phyloP scores from a whole-genome alignment of 2,888 invertebrate genomes.

The Shargacucullia verbasci region DNA sequence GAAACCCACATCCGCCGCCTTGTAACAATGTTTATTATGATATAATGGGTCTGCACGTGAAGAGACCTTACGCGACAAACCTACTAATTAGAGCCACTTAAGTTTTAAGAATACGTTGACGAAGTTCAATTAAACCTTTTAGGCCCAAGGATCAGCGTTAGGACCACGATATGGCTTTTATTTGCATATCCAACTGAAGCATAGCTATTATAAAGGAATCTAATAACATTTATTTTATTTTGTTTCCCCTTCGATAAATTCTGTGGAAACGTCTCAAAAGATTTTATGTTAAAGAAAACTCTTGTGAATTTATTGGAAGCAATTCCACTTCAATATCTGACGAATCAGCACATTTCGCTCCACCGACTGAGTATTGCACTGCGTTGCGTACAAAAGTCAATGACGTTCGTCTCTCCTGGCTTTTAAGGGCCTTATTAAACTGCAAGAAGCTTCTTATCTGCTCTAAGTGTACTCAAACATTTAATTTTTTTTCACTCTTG shows the following conservation, averaged over 20 bases:
- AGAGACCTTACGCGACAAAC: conserved; percentile 26
- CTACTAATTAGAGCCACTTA: conserved; percentile 37
- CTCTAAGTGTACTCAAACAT: conserved; percentile 41
- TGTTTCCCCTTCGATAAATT: conserved; percentile 3
- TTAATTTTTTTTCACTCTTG: conserved; percentile 50
- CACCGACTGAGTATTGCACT: conserved; percentile 35
- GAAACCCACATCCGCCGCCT: conserved; percentile 54
- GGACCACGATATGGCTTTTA: no score
- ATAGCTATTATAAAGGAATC: no score
- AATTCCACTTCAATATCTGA: conserved; percentile 38
- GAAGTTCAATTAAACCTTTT: no score
- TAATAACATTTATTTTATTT: conserved; percentile 2
- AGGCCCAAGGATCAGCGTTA: no score
- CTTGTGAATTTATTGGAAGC: conserved; percentile 28
- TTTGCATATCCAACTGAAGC: no score
- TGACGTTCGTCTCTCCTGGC: conserved; percentile 44
- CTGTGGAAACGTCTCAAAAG: neutral
- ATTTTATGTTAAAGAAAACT: neutral
- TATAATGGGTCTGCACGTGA: conserved; percentile 46
- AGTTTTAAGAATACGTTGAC: no score
- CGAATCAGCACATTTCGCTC: conserved; percentile 36
- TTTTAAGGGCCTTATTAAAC: conserved; percentile 44
- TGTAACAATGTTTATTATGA: conserved; percentile 53
- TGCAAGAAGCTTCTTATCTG: conserved; percentile 34
- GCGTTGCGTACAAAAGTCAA: conserved; percentile 49